Evolutionary conservation across 1,140 invertebrate genomes (phyloP), one percentile per base, ranked within the genome.

Genomic region (Leptopilina clavipes): DNA sequence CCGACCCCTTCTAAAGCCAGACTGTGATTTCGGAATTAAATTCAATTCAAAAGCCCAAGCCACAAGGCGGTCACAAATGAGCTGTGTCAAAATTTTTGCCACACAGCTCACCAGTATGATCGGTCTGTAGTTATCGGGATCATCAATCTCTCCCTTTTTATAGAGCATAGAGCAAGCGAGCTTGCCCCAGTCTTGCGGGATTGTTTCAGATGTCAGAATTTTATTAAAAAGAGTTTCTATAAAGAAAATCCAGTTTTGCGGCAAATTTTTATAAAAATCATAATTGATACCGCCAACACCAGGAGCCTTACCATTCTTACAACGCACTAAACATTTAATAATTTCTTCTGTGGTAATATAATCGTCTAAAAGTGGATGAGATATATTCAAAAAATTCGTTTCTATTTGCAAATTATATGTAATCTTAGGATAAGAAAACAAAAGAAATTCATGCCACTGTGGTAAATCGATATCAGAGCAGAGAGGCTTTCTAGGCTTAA

Each of bases 111-210:
- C 14, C 1, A 85, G 40, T 0, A 79, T 74, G 6, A 85, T 85
- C 0, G 56, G 73, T 48, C 84, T 73, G 54, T 84, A 85, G 44
- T 84, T 85, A 48, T 40, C 44, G 14, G 81, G 84, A 17, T 80
- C 44, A 0, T 19, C 18, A 12, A 8, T 5, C 18, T 78, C 76
- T 17, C 83, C 82, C 73, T 81, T 77, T 73, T 85, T 85, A 56
- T 75, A 59, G 17, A 79, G 40, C 74, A 73, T 76, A 14, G 44
- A 56, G 2, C 48, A 43, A 18, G n/a, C n/a, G n/a, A 79, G 17
- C 17, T 70, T 70, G 1, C 65, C 19, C 59, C 71, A 79, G 9
- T 17, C 43, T 0, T 22, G 14, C 5, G 75, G 76, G 1, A 74
- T 52, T 18, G n/a, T 37, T 74, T 77, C 76, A 0, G 40, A 7